Evolutionary conservation across 2,888 invertebrate species (phyloP).

Genomic region (Aleiodes testaceus): DNA sequence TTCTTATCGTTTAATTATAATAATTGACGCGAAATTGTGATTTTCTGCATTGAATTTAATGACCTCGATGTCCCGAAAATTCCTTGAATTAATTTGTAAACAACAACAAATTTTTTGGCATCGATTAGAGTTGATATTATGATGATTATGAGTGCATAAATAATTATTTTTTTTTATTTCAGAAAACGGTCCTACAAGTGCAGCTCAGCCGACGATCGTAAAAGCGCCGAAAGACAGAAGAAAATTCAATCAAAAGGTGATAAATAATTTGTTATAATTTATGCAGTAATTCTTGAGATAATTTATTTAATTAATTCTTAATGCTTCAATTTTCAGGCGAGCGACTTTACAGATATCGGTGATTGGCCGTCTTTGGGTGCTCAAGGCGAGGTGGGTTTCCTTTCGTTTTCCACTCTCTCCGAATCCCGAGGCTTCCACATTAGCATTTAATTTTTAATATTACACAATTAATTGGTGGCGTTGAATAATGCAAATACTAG

Average conservation of each 20-base stretch:
- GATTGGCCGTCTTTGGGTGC: slow-evolving; percentile 94
- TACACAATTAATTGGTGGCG: background rate
- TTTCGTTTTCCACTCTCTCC: slow-evolving; percentile 42
- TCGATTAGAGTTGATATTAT: too few species aligned
- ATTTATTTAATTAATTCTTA: slow-evolving; percentile 4
- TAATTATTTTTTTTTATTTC: slow-evolving; percentile 50
- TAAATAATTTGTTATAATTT: slow-evolving; percentile 47
- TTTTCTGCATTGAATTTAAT: too few species aligned
- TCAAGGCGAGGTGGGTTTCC: slow-evolving; percentile 75
- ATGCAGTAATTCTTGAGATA: background rate
- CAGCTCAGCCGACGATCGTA: slow-evolving; percentile 71
- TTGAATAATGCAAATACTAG: slow-evolving; percentile 63
- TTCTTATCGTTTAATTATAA: too few species aligned
- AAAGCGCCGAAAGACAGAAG: slow-evolving; percentile 74
- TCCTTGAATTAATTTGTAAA: too few species aligned
- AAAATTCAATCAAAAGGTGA: slow-evolving; percentile 75
- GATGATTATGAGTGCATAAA: slow-evolving; percentile 33
- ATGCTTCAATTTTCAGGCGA: slow-evolving; percentile 78
- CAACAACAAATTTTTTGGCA: too few species aligned
- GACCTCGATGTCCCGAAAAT: too few species aligned
- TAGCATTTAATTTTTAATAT: background rate
- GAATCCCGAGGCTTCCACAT: background rate
- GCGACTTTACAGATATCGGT: slow-evolving; percentile 89
- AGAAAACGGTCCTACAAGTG: slow-evolving; percentile 67
- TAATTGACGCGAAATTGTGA: too few species aligned